These are phyloP conservation scores for Ochlodes sylvanus DNA, from an alignment of 2,888 invertebrate genomes.

Conservation along the genomic window DNA sequence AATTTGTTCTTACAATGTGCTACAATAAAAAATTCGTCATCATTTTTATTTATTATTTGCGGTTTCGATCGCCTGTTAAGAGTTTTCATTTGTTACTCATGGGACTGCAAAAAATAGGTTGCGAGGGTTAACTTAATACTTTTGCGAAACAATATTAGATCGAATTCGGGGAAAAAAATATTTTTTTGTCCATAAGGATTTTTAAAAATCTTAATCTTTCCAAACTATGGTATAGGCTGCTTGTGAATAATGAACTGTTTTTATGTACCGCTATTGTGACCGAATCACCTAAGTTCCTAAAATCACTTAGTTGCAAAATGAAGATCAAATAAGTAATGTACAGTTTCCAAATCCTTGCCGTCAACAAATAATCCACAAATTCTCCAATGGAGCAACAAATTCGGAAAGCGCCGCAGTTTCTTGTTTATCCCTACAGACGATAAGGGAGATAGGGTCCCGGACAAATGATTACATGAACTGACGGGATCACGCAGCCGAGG, in stretches of 20 bases:
- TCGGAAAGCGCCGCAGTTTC: conserved; percentile 18
- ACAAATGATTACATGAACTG: conserved; percentile 33
- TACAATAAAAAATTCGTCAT: background rate
- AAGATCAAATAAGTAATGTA: background rate
- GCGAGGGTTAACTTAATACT: no score
- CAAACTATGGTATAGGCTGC: no score
- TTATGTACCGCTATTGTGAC: no score
- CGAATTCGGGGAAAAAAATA: no score
- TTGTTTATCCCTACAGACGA: conserved; percentile 32
- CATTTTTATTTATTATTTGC: background rate
- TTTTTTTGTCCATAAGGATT: no score
- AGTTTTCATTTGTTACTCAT: background rate
- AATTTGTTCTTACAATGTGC: conserved; percentile 10
- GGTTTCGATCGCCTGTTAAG: background rate
- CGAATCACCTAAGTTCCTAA: no score
- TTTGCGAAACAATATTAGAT: no score
- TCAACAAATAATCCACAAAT: conserved; percentile 23
- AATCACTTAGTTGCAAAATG: no score
- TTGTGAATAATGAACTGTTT: no score
- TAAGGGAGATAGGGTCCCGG: conserved; percentile 31
- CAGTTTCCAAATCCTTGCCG: conserved; percentile 9
- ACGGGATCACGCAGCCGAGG: conserved; percentile 17
- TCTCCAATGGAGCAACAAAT: conserved; percentile 28
- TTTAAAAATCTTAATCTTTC: no score
- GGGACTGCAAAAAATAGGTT: background rate